Base-by-base conservation (phyloP, 2,113 vertebrate genomes). In the Lampris incognitus region DNA sequence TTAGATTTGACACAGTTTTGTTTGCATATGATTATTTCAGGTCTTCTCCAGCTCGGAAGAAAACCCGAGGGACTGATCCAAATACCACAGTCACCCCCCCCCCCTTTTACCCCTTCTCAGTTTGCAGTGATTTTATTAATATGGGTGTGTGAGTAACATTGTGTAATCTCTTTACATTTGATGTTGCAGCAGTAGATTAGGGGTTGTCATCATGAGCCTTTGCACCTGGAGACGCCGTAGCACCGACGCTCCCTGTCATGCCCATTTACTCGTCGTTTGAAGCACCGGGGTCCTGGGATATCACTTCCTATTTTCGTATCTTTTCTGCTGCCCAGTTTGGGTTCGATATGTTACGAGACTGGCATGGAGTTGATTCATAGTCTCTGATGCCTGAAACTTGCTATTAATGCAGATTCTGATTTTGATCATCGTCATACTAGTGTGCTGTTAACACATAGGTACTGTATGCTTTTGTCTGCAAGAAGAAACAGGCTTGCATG, bases 1-100 rank as follows among this genome's bases (percentile, higher is more conserved):
- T 49, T 48, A 64, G 38, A 58, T 55, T 50, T 41, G 36, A 65
- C 73, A 54, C 10, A 56, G 56, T 61, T 78, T 63, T 58, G 70
- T 70, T 76, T 65, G 69, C 67, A 13, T n/a, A 50, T 55, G 66
- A 60, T 74, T 72, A 63, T 79, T 76, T 70, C 73, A 3, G 7
- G 66, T 72, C 69, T 71, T 76, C 63, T 48, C 68, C 66, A n/a
- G 69, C 4, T 60, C 51, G 70, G 56, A 58, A 51, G 75, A 2
- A 67, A 40, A 74, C 85, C 66, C 69, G 36, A 44, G 85, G 82
- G 86, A 81, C 62, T 50, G 54, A 85, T 77, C 81, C 38, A 50
- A 78, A 52, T 42, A 39, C 55, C 64, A 58, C 58, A 62, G 68
- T 87, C 83, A 46, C 78, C 83, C 74, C 76, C 68, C 76, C 68